Percentiles rank a stretch among this genome's conserved stretches.
Evolutionary conservation across 2,888 invertebrate species (phyloP).

Genomic region (Cataglyphis rosenhaueri): DNA sequence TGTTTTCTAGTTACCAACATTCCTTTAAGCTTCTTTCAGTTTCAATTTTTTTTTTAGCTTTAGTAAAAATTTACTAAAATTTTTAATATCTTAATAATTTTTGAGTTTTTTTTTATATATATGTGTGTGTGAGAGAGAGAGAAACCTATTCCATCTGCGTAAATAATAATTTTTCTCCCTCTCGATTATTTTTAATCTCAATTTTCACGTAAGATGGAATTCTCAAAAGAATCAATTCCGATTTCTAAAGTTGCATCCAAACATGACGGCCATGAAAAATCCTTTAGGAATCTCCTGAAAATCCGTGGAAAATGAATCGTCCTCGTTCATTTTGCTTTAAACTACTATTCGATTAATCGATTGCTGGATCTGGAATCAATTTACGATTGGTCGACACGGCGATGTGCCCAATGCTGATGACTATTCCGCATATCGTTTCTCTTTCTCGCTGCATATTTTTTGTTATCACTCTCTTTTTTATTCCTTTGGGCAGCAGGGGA

Average conservation of each 20-base stretch:
- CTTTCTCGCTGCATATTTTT: conserved; percentile 55
- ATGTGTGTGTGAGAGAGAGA: background rate
- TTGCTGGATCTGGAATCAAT: conserved; percentile 46
- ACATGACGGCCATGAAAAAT: conserved; percentile 23
- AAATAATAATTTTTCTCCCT: background rate
- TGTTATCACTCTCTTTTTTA: conserved; percentile 61
- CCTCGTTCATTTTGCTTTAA: conserved; percentile 41
- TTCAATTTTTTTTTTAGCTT: background rate
- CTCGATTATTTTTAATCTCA: background rate
- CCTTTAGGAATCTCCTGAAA: conserved; percentile 18
- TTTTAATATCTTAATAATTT: background rate
- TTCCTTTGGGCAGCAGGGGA: conserved; percentile 70
- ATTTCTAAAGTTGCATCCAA: conserved; percentile 21
- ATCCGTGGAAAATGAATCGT: conserved; percentile 25
- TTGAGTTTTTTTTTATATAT: background rate
- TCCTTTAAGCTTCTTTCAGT: background rate
- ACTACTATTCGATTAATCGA: conserved; percentile 52
- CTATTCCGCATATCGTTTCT: conserved; percentile 48
- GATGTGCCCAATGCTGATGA: conserved; percentile 44
- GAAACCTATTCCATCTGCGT: background rate
- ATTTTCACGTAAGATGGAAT: conserved; percentile 19
- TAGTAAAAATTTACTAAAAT: background rate
- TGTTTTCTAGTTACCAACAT: background rate
- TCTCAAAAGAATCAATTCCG: conserved; percentile 22
- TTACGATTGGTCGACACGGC: conserved; percentile 40